A percentile compares a stretch with the other conserved stretches of the same genome.
phyloP scores from a whole-genome alignment of 2,888 invertebrate genomes.

The Odontomyia ornata region DNA sequence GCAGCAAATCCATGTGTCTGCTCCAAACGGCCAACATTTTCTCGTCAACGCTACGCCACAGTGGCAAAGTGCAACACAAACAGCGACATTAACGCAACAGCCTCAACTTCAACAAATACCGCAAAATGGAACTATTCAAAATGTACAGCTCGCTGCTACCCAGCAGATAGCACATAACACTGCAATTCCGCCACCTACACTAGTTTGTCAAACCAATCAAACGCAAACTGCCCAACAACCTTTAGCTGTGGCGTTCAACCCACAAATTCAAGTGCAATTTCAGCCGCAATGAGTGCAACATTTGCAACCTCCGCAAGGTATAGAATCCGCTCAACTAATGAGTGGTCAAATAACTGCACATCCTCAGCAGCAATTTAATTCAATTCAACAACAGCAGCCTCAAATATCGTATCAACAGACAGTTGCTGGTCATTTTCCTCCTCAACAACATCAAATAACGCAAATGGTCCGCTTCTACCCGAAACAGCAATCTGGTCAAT shows the following conservation, averaged over 20 bases:
- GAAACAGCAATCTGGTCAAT: too few relatives aligned
- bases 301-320: constrained; percentile 44
- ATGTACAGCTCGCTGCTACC: constrained; percentile 48
- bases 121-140: constrained; percentile 48
- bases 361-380: constrained; percentile 46
- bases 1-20: constrained; percentile 51
- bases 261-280: constrained; percentile 48
- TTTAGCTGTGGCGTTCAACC: constrained; percentile 41
- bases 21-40: constrained; percentile 51
- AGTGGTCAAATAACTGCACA: constrained; percentile 46
- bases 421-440: constrained; percentile 37
- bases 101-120: constrained; percentile 49
- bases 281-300: constrained; percentile 49
- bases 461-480: too few relatives aligned
- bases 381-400: constrained; percentile 39
- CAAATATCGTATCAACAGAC: constrained; percentile 46
- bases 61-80: constrained; percentile 44
- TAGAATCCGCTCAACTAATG: constrained; percentile 46
- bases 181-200: constrained; percentile 37
- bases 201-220: background rate
- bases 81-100: constrained; percentile 43
- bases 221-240: constrained; percentile 20
- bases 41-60: constrained; percentile 50
- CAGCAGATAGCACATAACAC: constrained; percentile 37
- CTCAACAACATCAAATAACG: constrained; percentile 46